Conservation (phyloP, 2,888 invertebrate species). For the Scaptomyza caliginosa region DNA sequence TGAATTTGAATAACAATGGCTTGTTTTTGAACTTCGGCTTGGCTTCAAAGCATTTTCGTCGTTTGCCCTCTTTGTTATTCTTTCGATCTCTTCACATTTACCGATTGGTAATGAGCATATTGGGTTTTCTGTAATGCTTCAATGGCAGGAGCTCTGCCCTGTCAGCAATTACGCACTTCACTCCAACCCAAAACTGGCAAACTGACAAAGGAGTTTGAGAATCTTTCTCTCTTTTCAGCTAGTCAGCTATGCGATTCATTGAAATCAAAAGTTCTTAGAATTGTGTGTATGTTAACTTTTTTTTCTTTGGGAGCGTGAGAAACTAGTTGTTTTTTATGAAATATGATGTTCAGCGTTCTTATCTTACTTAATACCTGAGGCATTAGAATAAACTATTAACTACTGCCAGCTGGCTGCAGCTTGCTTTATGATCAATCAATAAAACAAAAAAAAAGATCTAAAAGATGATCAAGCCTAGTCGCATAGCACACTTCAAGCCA, state of each 20-base stretch:
- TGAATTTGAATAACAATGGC: conserved; percentile 78
- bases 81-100: conserved; percentile 32
- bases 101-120: conserved; percentile 73
- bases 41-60: conserved; percentile 68
- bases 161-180: conserved; percentile 79
- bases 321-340: conserved; percentile 10
- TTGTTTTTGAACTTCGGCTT: conserved; percentile 55
- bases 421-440: conserved; percentile 48
- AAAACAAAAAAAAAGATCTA: conserved; percentile 43
- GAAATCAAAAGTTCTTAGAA: conserved; percentile 71
- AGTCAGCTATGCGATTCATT: conserved; percentile 49
- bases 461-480: conserved; percentile 36
- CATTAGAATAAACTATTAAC: no score
- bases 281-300: conserved; percentile 2
- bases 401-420: conserved; percentile 23
- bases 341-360: no score
- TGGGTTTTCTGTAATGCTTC: no score
- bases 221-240: conserved; percentile 40
- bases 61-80: conserved; percentile 25
- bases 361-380: no score
- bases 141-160: conserved; percentile 68
- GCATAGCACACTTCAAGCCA: conserved; percentile 58
- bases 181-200: conserved; percentile 29
- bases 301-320: conserved; percentile 56
- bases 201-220: conserved; percentile 56